Base-by-base conservation (phyloP, 1,140 invertebrate genomes). In the Drosophila sp. region DNA sequence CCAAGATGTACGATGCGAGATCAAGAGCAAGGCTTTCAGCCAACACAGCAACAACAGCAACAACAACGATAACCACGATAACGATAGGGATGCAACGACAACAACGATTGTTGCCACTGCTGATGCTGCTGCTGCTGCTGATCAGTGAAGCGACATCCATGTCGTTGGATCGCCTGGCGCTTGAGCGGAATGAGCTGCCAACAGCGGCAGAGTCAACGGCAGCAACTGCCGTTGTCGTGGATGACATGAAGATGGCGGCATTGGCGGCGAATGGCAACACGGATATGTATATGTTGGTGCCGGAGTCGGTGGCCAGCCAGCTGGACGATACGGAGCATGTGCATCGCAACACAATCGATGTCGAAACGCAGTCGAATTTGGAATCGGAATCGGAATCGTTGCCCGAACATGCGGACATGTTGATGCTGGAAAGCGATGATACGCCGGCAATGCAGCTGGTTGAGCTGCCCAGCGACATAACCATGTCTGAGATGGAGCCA, bases 1-100 rank as follows among this genome's bases (percentile, higher is more conserved):
- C 78, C 62, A 91, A 91, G 90, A 91, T 91, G 90, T 89, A 74
- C 78, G 72, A 71, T 78, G 83, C 73, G 82, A 91, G 90, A 91
- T 91, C 86, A 75, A 76, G 71, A 76, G 72, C 50, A 61, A 45
- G 62, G 38, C 38, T 50, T 43, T 25, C 36, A 61, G 54, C 45
- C 48, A 13, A 41, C 57, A 21, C 58, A 58, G 7, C 27, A 51
- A 32, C 14, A 34, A 48, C 13, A 36, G 29, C 14, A n/a, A 25
- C 32, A 46, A 41, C 25, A 34, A 45, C 40, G 54, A 43, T 29
- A 29, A n/a, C 50, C n/a, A 57, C 14, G 43, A 13, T 48, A 14
- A 25, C 25, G 27, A 38, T 21, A 21, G 21, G 21, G 21, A 21
- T 21, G 38, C 14, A 40, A 13, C 45, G 27, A 46, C 7, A 21